Conservation (phyloP, 2,113 vertebrate genomes). For the Lampris megalopsis region DNA sequence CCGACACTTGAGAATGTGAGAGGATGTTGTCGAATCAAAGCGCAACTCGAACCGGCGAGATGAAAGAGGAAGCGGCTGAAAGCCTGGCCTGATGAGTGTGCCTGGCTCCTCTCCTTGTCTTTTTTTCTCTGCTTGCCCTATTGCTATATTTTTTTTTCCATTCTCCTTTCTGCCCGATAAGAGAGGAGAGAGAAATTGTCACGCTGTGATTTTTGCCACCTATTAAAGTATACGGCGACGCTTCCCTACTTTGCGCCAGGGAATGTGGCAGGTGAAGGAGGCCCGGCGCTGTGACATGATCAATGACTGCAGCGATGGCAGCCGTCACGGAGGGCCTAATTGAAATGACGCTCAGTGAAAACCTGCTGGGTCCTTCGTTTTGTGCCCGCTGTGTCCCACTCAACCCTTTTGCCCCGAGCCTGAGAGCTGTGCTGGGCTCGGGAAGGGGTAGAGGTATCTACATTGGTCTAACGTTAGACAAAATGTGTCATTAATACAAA, state of each 20-base stretch:
- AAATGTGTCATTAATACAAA: not conserved
- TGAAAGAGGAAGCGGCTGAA: slow-evolving; percentile 61
- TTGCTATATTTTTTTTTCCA: slow-evolving; percentile 9
- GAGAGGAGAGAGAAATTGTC: slow-evolving; percentile 28
- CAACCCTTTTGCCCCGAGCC: not conserved
- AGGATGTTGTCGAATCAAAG: slow-evolving; percentile 69
- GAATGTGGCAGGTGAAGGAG: slow-evolving; percentile 19
- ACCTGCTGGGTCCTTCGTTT: slow-evolving; percentile 7
- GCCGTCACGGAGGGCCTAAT: slow-evolving; percentile 19
- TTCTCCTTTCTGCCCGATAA: slow-evolving; percentile 23
- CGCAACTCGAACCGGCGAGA: slow-evolving; percentile 58
- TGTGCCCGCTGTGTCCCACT: slow-evolving; percentile 9
- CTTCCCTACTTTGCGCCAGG: slow-evolving; percentile 18
- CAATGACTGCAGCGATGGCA: slow-evolving; percentile 36
- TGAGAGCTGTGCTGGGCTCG: not conserved
- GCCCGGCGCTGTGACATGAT: slow-evolving; percentile 35
- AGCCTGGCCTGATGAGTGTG: slow-evolving; percentile 49
- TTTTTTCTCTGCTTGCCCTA: slow-evolving; percentile 25
- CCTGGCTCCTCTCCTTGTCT: slow-evolving; percentile 29
- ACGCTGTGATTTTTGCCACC: slow-evolving; percentile 45
- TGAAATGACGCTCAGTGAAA: slow-evolving; percentile 36
- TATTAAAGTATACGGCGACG: slow-evolving; percentile 47
- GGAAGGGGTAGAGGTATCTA: not conserved
- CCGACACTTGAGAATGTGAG: slow-evolving; percentile 49
- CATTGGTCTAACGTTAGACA: not conserved